Percentiles rank a stretch among this genome's conserved stretches.
Evolutionary conservation across 2,888 invertebrate genomes (phyloP).

Genomic region (Cheilosia vernalis): DNA sequence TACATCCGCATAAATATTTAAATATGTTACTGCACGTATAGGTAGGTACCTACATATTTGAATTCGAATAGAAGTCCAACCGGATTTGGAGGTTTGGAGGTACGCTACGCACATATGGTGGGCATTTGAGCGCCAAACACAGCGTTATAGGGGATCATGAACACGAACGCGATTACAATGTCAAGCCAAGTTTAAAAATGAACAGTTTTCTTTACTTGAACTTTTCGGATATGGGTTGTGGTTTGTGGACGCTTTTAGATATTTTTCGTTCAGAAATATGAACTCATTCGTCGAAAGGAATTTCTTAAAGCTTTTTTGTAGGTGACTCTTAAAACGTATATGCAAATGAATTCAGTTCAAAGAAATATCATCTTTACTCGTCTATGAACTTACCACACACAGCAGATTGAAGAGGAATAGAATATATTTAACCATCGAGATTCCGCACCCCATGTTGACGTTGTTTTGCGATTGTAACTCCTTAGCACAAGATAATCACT

Average conservation of each 20-base stretch:
- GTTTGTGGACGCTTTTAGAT: not conserved
- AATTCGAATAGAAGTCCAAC: conserved; percentile 28
- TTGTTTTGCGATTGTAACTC: not conserved
- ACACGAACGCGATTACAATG: not conserved
- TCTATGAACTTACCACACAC: conserved; percentile 88
- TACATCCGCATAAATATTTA: conserved; percentile 22
- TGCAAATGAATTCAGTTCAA: not conserved
- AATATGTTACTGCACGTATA: not conserved
- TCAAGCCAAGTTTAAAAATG: not conserved
- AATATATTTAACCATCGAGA: conserved; percentile 92
- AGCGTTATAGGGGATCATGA: not conserved
- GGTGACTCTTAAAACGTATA: not conserved
- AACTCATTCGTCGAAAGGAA: conserved; percentile 37
- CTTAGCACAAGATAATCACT: conserved; percentile 22
- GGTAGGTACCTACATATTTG: not conserved
- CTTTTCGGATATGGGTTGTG: not conserved
- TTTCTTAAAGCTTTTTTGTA: conserved; percentile 17
- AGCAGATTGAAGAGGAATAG: conserved; percentile 92
- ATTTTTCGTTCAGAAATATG: conserved; percentile 57
- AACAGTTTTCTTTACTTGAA: conserved; percentile 5
- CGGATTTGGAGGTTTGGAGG: conserved; percentile 28
- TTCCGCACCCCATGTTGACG: conserved; percentile 88
- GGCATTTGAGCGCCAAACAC: conserved; percentile 53
- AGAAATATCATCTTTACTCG: conserved; percentile 4
- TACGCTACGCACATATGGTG: conserved; percentile 12